Base-by-base conservation (phyloP, 2,888 invertebrate species). In the Calliscelio sp. region DNA sequence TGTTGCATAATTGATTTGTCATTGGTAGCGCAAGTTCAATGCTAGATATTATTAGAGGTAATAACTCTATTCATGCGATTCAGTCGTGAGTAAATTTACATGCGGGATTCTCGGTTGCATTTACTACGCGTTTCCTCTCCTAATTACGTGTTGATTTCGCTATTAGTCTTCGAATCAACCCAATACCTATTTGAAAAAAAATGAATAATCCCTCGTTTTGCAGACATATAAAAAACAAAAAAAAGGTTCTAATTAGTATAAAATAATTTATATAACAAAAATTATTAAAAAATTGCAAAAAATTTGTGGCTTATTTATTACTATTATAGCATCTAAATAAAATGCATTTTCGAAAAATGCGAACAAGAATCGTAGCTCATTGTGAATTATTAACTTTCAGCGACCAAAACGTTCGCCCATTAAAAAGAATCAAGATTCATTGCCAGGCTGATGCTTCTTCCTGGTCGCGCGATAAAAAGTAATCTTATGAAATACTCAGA, bases 361-460 rank as follows among this genome's bases (percentile, higher is more conserved):
- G n/a, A n/a, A n/a, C n/a, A 55, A 32, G 16, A 10, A 32, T 25
- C n/a, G 55, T 18, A 14, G 55, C 32, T 35, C 57, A 35, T 57
- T 55, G 41, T 61, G 41, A 61, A 61, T 61, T 24, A 41, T 61
- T 61, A 61, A 61, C 24, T 61, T 14, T n/a, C 4, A 1, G 35
- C 24, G 41, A 24, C 59, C 59, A 28, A 24, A 61, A 41, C 41
- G 35, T 61, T 41, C n/a, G n/a, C 7, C 41, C 38, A 41, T 61
- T 38, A 61, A 61, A 61, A 61, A 61, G 41, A 61, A 61, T 41
- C n/a, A 61, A 61, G 41, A 61, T 61, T 38, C 24, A 38, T 61
- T 61, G 57, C 22, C 6, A 35, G 16, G 59, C 38, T 38, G 59
- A 61, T 8, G 59, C 24, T 41, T 8, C n/a, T 61, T 41, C 8